Evolutionary conservation across 2,113 vertebrate genomes (phyloP).

Genomic region (Salvelinus fontinalis): DNA sequence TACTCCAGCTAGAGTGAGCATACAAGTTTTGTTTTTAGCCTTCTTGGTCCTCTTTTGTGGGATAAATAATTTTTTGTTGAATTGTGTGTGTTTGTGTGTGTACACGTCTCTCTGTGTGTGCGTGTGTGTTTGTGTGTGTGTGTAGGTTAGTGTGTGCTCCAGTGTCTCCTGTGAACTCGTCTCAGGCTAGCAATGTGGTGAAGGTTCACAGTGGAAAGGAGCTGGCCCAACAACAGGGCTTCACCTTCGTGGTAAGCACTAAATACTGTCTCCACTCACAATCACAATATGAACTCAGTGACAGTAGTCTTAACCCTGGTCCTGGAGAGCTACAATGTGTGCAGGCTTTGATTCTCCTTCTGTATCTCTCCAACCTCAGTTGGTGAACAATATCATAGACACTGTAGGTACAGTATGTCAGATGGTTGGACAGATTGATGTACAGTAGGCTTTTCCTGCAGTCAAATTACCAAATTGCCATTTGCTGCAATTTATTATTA

Average conservation of each 20-base stretch:
- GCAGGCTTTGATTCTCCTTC: too few species aligned
- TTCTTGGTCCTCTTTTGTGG: background rate
- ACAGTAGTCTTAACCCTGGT: too few species aligned
- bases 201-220: slow-evolving; percentile 81
- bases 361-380: too few species aligned
- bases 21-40: slow-evolving; percentile 26
- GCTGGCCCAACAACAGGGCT: slow-evolving; percentile 72
- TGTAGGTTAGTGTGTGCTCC: slow-evolving; percentile 85
- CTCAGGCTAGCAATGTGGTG: slow-evolving; percentile 76
- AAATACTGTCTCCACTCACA: too few species aligned
- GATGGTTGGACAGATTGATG: too few species aligned
- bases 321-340: too few species aligned
- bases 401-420: too few species aligned
- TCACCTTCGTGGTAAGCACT: slow-evolving; percentile 89
- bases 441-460: too few species aligned
- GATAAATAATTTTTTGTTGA: background rate
- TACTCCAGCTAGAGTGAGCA: slow-evolving; percentile 21
- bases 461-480: too few species aligned
- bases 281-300: too few species aligned
- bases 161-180: slow-evolving; percentile 68
- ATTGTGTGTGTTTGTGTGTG: slow-evolving; percentile 71
- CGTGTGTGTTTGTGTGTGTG: background rate
- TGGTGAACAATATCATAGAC: background rate
- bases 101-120: background rate
- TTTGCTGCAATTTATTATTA: too few species aligned